Conservation (phyloP, 2,797 vertebrate species). For the Selene dorsalis region DNA sequence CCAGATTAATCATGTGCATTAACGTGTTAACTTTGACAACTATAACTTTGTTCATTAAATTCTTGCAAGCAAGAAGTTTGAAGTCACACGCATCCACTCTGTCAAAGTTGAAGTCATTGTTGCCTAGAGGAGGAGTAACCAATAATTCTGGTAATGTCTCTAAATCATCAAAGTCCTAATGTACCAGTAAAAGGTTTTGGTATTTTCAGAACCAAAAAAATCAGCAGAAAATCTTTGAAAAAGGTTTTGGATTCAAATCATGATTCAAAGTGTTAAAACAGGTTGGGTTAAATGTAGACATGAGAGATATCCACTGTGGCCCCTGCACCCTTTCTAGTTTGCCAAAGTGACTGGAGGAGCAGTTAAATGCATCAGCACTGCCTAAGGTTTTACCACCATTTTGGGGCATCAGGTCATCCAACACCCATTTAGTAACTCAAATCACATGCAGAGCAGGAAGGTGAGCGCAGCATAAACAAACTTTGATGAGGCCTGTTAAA, state of each 20-base stretch:
- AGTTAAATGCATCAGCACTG: not conserved
- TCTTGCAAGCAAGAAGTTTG: not conserved
- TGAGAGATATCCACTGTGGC: not conserved
- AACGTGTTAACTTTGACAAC: too few species aligned
- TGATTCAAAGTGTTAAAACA: not conserved
- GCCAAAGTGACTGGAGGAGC: not conserved
- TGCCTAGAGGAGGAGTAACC: not conserved
- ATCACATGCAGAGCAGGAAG: slow-evolving; percentile 49
- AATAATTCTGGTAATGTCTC: not conserved
- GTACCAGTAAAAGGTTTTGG: not conserved
- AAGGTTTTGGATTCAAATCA: not conserved
- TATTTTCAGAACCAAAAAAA: not conserved
- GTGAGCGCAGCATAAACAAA: slow-evolving; percentile 60
- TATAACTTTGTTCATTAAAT: too few species aligned
- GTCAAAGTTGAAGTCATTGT: not conserved
- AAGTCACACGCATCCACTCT: too few species aligned
- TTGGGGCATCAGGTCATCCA: slow-evolving; percentile 35
- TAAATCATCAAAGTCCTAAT: not conserved
- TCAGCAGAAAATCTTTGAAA: not conserved
- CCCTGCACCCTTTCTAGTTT: not conserved
- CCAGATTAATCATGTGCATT: too few species aligned
- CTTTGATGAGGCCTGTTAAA: slow-evolving; percentile 56
- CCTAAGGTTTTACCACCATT: slow-evolving; percentile 5
- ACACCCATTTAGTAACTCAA: slow-evolving; percentile 57
- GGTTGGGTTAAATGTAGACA: not conserved